These are phyloP conservation scores for Opisthocomus hoazin DNA, from an alignment of 2,113 vertebrate species.

Conservation along the genomic window DNA sequence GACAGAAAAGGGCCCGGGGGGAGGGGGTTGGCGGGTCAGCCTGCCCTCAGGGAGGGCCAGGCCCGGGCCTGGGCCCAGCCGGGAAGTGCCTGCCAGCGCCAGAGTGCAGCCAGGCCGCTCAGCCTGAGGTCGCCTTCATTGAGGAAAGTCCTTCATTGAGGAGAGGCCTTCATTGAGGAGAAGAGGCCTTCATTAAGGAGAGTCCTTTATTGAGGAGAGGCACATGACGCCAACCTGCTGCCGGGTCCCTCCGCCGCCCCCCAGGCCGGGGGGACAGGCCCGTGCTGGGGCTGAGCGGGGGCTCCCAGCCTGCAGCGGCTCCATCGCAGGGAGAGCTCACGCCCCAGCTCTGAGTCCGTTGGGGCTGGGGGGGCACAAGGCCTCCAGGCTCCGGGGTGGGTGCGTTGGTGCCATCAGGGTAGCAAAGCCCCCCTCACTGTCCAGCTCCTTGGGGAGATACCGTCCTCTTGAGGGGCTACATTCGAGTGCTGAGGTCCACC, in stretches of 20 bases:
- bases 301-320: not conserved
- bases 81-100: rapidly evolving
- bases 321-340: rapidly evolving
- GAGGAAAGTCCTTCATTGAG: not conserved
- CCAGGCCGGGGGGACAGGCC: rapidly evolving
- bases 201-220: not conserved
- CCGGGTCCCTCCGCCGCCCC: rapidly evolving
- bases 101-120: rapidly evolving
- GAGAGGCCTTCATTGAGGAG: not conserved
- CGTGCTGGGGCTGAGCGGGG: not conserved
- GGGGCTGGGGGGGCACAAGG: not conserved
- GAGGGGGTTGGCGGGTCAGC: too few species aligned
- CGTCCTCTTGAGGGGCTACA: not conserved
- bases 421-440: too few species aligned
- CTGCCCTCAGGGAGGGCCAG: not conserved
- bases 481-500: not conserved
- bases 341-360: rapidly evolving
- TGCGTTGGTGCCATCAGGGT: not conserved
- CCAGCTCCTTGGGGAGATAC: rapidly evolving
- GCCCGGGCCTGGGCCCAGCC: too few species aligned
- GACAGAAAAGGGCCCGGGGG: too few species aligned
- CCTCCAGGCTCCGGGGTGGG: rapidly evolving
- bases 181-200: not conserved
- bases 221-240: rapidly evolving
- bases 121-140: not conserved